These are phyloP conservation scores for Chrysopilus asiliformis DNA, from an alignment of 2,888 invertebrate species.

Conservation along the genomic window DNA sequence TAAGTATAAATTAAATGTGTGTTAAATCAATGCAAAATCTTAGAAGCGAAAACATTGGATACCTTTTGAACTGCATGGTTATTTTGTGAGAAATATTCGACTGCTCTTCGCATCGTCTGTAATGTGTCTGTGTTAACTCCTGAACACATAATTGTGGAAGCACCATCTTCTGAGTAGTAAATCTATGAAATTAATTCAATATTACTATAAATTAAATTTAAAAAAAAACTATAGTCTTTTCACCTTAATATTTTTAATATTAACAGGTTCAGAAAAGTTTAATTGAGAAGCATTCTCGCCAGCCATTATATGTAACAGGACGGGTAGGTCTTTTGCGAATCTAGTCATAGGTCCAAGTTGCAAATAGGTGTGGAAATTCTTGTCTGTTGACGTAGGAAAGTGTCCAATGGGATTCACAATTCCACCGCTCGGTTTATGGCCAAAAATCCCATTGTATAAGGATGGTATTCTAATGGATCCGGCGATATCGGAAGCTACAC, in stretches of 20 bases:
- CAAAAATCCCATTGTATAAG: slow-evolving; percentile 77
- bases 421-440: slow-evolving; percentile 72
- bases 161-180: slow-evolving; percentile 13
- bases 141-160: slow-evolving; percentile 20
- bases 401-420: slow-evolving; percentile 44
- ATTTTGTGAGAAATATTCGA: slow-evolving; percentile 24
- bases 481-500: slow-evolving; percentile 74
- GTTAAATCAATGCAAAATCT: no score
- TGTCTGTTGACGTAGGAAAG: slow-evolving; percentile 42
- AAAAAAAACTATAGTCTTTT: slow-evolving; percentile 24
- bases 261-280: slow-evolving; percentile 40
- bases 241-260: slow-evolving; percentile 37
- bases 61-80: no score
- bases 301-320: slow-evolving; percentile 50
- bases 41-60: no score
- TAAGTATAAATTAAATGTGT: not conserved
- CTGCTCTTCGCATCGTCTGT: slow-evolving; percentile 22
- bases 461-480: slow-evolving; percentile 79
- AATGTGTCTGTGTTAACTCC: slow-evolving; percentile 23
- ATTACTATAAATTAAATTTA: not conserved
- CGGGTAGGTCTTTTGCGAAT: slow-evolving; percentile 59
- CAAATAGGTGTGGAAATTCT: slow-evolving; percentile 39
- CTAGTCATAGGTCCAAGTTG: slow-evolving; percentile 62
- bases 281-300: slow-evolving; percentile 36
- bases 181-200: slow-evolving; percentile 5